phyloP scores from a whole-genome alignment of 2,113 vertebrate genomes.

The Hippolais icterina region DNA sequence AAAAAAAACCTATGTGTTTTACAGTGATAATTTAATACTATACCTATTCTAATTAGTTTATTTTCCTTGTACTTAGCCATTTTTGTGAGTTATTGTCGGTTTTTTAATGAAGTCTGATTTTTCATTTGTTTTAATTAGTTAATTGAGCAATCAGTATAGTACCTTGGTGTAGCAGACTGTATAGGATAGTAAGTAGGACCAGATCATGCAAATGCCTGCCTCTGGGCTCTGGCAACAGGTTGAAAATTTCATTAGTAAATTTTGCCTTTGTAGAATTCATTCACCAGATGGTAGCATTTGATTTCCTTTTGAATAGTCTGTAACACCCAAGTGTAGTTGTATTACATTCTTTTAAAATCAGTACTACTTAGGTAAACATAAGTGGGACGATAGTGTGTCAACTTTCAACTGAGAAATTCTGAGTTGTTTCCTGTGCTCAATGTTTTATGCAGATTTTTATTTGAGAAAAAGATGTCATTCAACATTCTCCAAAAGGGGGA shows the following conservation, averaged over 20 bases:
- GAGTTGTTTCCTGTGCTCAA: not conserved
- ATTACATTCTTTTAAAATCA: not conserved
- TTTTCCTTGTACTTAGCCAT: not conserved
- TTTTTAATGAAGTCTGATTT: not conserved
- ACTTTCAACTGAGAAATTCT: not conserved
- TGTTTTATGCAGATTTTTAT: not conserved
- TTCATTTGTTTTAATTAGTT: constrained; percentile 3
- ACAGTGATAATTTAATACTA: not conserved
- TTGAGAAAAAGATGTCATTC: not conserved
- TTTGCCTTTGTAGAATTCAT: not conserved
- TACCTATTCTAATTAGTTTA: not conserved
- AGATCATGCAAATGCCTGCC: not conserved
- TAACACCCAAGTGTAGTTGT: not conserved
- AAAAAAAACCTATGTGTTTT: not conserved
- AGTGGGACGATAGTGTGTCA: not conserved
- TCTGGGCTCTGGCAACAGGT: not conserved
- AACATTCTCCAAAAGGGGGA: not conserved
- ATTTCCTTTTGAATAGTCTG: not conserved
- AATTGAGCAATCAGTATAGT: not conserved
- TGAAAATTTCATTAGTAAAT: not conserved
- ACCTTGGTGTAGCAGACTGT: not conserved
- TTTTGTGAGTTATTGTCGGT: not conserved
- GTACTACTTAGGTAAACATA: not conserved
- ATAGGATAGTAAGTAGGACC: not conserved
- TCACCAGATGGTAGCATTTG: not conserved